These are phyloP conservation scores for Aphaenogaster rudis DNA, from an alignment of 1,140 invertebrate genomes.

Conservation along the genomic window DNA sequence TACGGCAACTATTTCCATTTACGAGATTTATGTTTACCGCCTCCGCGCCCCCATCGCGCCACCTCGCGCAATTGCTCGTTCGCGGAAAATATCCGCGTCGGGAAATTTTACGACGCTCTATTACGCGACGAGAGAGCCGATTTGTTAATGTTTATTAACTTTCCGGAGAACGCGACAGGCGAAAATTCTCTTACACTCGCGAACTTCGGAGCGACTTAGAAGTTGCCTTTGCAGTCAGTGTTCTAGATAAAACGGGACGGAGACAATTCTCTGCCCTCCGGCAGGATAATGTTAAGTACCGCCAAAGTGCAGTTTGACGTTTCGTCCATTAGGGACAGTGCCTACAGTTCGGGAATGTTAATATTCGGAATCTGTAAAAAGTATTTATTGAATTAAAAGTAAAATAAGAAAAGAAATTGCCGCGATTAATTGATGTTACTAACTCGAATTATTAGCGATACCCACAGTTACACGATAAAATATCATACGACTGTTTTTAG, in stretches of 20 bases:
- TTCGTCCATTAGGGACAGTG: slow-evolving; percentile 40
- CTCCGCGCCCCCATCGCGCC: slow-evolving; percentile 28
- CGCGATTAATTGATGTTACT: not conserved
- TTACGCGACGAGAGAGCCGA: slow-evolving; percentile 31
- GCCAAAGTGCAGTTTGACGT: slow-evolving; percentile 54
- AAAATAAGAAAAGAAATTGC: not conserved
- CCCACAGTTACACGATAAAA: not conserved
- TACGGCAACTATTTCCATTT: slow-evolving; percentile 76
- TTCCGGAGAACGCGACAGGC: slow-evolving; percentile 42
- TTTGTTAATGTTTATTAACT: slow-evolving; percentile 64
- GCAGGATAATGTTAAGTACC: slow-evolving; percentile 34
- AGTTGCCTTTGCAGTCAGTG: slow-evolving; percentile 22
- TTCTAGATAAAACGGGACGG: slow-evolving; percentile 40
- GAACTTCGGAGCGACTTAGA: slow-evolving; percentile 41
- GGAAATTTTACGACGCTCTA: slow-evolving; percentile 46
- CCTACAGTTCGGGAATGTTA: not conserved
- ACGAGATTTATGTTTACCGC: slow-evolving; percentile 69
- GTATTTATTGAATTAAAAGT: not conserved
- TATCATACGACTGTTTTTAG: not conserved
- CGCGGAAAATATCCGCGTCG: slow-evolving; percentile 65
- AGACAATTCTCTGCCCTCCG: slow-evolving; percentile 39
- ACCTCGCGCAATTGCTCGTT: slow-evolving; percentile 60
- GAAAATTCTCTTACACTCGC: slow-evolving; percentile 46
- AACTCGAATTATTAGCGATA: not conserved
- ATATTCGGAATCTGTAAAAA: not conserved